Conservation (phyloP, 2,113 vertebrate genomes). For the Lota lota region DNA sequence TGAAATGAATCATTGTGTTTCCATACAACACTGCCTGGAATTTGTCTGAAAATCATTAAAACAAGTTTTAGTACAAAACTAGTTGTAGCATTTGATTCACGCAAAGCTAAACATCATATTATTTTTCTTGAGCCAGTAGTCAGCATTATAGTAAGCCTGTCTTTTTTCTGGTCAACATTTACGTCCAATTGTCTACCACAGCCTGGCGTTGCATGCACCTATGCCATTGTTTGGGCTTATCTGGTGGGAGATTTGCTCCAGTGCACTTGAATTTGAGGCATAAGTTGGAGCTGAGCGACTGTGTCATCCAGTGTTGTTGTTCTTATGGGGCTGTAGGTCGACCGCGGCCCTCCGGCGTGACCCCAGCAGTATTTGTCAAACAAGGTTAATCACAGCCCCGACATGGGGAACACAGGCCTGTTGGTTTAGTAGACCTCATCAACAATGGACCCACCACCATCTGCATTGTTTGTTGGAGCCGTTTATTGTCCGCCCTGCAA, state of each 20-base stretch:
- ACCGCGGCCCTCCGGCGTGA: slow-evolving; percentile 55
- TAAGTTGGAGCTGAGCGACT: slow-evolving; percentile 57
- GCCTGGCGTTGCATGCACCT: slow-evolving; percentile 23
- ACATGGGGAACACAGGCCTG: slow-evolving; percentile 31
- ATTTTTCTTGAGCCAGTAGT: background rate
- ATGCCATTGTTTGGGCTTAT: slow-evolving; percentile 51
- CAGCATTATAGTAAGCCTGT: background rate
- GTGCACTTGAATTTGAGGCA: slow-evolving; percentile 59
- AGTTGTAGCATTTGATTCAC: too few species aligned
- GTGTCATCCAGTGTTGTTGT: slow-evolving; percentile 65
- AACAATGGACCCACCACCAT: slow-evolving; percentile 3
- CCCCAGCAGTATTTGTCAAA: slow-evolving; percentile 63
- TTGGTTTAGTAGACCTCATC: slow-evolving; percentile 53
- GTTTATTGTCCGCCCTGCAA: background rate
- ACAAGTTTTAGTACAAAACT: too few species aligned
- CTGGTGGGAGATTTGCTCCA: slow-evolving; percentile 59
- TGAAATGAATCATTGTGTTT: too few species aligned
- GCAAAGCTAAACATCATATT: background rate
- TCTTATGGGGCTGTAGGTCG: slow-evolving; percentile 50
- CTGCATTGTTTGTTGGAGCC: background rate
- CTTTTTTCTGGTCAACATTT: background rate
- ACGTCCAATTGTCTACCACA: slow-evolving; percentile 4
- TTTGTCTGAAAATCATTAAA: too few species aligned
- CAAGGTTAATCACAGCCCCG: slow-evolving; percentile 58
- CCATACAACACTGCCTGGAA: too few species aligned